phyloP scores from a whole-genome alignment of 2,888 invertebrate genomes.

The Dexiosoma caninum region DNA sequence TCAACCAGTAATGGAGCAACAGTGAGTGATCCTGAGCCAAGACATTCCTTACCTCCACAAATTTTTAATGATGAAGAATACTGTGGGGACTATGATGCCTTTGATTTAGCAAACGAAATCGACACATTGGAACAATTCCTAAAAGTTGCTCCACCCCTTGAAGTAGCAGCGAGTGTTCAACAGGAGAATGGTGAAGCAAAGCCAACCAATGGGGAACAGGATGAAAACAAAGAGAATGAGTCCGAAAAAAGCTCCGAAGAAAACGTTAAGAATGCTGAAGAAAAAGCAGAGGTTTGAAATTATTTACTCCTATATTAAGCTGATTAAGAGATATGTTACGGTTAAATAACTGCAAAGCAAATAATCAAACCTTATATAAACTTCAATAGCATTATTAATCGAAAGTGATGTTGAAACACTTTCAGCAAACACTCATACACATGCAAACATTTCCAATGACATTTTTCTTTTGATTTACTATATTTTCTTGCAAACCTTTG shows the following conservation, averaged over 20 bases:
- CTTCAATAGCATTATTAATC: slow-evolving; percentile 36
- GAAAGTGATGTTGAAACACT: slow-evolving; percentile 29
- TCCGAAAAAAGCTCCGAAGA: slow-evolving; percentile 56
- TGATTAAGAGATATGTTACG: slow-evolving; percentile 42
- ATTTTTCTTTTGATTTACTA: background rate
- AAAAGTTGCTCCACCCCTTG: slow-evolving; percentile 83
- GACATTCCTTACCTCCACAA: slow-evolving; percentile 94
- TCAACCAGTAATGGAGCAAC: slow-evolving; percentile 86
- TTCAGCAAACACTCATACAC: slow-evolving; percentile 28
- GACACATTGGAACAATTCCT: slow-evolving; percentile 93
- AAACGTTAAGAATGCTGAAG: slow-evolving; percentile 59
- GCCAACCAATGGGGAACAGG: slow-evolving; percentile 73
- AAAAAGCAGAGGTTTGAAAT: slow-evolving; percentile 65
- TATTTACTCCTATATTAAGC: slow-evolving; percentile 30
- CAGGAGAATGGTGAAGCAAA: slow-evolving; percentile 72
- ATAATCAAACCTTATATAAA: slow-evolving; percentile 41
- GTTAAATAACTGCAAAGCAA: slow-evolving; percentile 59
- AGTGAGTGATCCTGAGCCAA: slow-evolving; percentile 84
- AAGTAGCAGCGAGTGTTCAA: slow-evolving; percentile 77
- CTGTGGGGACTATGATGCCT: slow-evolving; percentile 96
- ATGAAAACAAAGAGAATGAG: slow-evolving; percentile 72
- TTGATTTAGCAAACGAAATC: slow-evolving; percentile 93
- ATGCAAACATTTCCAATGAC: slow-evolving; percentile 56
- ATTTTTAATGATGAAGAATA: slow-evolving; percentile 91
- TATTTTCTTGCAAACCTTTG: background rate